phyloP scores from a whole-genome alignment of 2,113 vertebrate species.

The Podilymbus podiceps region DNA sequence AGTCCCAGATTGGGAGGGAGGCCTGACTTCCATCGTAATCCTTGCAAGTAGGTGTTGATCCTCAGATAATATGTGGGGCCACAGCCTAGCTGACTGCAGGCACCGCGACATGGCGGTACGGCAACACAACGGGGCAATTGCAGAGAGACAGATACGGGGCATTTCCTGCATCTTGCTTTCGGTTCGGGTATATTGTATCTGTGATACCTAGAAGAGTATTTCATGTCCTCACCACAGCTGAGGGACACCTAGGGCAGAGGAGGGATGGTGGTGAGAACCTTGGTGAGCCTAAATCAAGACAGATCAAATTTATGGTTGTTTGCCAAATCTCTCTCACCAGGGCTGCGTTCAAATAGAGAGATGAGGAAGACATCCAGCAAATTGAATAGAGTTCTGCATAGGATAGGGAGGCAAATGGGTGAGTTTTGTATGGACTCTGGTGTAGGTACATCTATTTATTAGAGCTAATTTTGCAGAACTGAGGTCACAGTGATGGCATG shows the following conservation, averaged over 20 bases:
- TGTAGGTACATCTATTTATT: rapidly evolving
- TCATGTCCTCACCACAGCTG: not conserved
- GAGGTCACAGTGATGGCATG: rapidly evolving
- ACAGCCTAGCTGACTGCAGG: not conserved
- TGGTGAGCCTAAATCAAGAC: not conserved
- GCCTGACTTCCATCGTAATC: not conserved
- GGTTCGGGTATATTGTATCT: not conserved
- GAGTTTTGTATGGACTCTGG: not conserved
- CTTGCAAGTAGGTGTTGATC: not conserved
- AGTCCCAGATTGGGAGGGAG: not conserved
- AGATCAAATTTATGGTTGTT: not conserved
- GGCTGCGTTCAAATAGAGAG: not conserved
- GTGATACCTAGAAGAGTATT: not conserved
- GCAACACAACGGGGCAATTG: rapidly evolving
- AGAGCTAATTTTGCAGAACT: not conserved
- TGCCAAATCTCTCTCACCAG: not conserved
- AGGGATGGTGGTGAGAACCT: not conserved
- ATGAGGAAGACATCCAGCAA: not conserved
- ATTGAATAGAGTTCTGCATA: not conserved
- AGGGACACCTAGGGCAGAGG: not conserved
- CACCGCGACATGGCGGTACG: rapidly evolving
- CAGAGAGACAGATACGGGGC: rapidly evolving
- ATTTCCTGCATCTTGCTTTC: not conserved
- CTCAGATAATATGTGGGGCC: not conserved
- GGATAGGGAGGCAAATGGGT: not conserved